Percentiles rank a stretch among this genome's conserved stretches.
Evolutionary conservation across 2,888 invertebrate species (phyloP).

Genomic region (Choristoneura rosaceana): DNA sequence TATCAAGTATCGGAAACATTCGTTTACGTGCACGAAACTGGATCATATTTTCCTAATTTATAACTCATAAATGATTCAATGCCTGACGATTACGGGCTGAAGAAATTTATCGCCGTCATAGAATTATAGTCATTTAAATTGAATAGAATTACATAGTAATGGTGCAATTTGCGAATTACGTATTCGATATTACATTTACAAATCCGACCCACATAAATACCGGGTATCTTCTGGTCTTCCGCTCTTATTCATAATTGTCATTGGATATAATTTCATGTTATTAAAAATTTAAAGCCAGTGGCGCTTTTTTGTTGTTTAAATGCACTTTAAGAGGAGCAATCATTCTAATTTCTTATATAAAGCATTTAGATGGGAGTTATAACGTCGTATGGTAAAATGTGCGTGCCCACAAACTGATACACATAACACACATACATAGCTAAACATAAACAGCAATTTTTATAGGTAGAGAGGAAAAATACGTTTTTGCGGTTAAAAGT

Average conservation of each 20-base stretch:
- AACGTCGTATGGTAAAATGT: no score
- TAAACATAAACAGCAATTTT: no score
- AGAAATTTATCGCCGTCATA: constrained; percentile 59
- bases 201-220: constrained; percentile 26
- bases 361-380: no score
- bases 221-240: constrained; percentile 20
- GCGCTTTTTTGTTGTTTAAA: no score
- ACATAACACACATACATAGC: no score
- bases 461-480: no score
- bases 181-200: constrained; percentile 50
- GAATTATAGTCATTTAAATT: constrained; percentile 62
- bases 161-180: constrained; percentile 57
- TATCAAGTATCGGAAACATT: no score
- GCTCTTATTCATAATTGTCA: constrained; percentile 19
- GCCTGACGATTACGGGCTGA: constrained; percentile 40
- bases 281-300: not conserved
- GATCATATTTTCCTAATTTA: not conserved
- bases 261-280: constrained; percentile 17
- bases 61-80: not conserved
- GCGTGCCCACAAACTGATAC: no score
- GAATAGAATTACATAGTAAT: constrained; percentile 55
- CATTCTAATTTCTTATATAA: no score
- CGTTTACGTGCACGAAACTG: no score
- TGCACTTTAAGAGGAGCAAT: no score
- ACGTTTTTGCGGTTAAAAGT: no score